These are phyloP conservation scores for Leucophenga varia DNA, from an alignment of 1,140 invertebrate genomes.

Conservation along the genomic window DNA sequence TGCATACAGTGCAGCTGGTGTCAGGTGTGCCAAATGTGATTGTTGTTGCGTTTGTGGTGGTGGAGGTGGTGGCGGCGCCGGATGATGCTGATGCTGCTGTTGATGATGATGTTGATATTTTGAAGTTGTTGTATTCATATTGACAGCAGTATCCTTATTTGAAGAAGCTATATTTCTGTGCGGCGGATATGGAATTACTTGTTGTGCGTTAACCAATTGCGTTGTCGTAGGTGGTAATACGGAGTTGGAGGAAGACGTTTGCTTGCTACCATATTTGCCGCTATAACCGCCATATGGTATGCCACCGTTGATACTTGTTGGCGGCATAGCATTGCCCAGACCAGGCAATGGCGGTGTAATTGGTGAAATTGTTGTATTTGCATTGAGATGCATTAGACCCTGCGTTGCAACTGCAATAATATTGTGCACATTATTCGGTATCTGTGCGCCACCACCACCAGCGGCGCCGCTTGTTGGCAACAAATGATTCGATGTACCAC, in stretches of 20 bases:
- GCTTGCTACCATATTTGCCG: constrained; percentile 10
- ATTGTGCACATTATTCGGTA: constrained; percentile 36
- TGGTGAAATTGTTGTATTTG: constrained; percentile 49
- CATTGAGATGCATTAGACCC: constrained; percentile 50
- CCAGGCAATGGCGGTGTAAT: constrained; percentile 51
- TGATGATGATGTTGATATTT: constrained; percentile 32
- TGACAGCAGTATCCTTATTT: too few species aligned
- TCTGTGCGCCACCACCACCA: constrained; percentile 4
- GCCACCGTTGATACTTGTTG: constrained; percentile 9
- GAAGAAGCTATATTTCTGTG: neutral
- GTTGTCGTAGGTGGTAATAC: neutral
- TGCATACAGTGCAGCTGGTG: constrained; percentile 27
- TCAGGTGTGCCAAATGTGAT: constrained; percentile 11
- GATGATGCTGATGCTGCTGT: constrained; percentile 21
- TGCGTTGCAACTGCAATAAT: constrained; percentile 52
- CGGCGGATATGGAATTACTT: constrained; percentile 14
- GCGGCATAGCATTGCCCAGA: constrained; percentile 6
- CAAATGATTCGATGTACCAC: constrained; percentile 11
- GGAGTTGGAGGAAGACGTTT: constrained; percentile 1
- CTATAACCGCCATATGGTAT: constrained; percentile 31
- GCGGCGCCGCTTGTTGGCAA: constrained; percentile 9
- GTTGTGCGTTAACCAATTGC: too few species aligned
- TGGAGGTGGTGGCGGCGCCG: constrained; percentile 22
- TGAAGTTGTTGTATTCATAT: constrained; percentile 6
- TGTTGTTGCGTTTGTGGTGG: constrained; percentile 17